These are phyloP conservation scores for Aldabrachelys gigantea DNA, from an alignment of 2,113 vertebrate genomes.

Conservation along the genomic window DNA sequence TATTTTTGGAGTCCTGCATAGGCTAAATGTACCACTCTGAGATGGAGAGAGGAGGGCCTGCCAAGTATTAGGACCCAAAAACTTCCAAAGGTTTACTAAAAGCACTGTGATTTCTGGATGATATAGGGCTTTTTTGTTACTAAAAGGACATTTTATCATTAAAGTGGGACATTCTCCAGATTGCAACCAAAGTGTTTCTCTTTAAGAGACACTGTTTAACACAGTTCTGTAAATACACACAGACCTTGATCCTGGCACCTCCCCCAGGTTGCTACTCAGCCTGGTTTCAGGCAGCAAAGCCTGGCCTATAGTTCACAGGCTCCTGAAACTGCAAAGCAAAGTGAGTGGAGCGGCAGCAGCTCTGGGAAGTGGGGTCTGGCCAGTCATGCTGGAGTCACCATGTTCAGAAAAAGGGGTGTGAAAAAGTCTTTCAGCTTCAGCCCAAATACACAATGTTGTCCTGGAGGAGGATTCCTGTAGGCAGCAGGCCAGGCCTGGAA, in stretches of 20 bases:
- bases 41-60: fast-evolving
- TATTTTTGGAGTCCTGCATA: neutral
- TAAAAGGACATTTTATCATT: neutral
- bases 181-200: neutral
- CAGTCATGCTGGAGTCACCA: neutral
- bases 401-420: neutral
- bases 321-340: neutral
- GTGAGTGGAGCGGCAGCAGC: fast-evolving
- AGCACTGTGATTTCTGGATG: neutral
- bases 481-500: neutral
- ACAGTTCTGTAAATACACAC: fast-evolving
- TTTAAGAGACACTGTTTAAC: fast-evolving
- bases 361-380: neutral
- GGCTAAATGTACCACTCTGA: neutral
- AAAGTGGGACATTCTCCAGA: no score
- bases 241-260: fast-evolving
- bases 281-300: fast-evolving
- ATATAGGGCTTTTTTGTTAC: neutral
- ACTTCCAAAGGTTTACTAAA: neutral
- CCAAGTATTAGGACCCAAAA: neutral
- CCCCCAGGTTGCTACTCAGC: neutral
- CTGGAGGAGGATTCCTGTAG: neutral
- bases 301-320: neutral
- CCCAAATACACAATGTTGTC: neutral
- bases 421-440: neutral